These are phyloP conservation scores for Paraescarpia echinospica DNA, from an alignment of 1,140 invertebrate genomes.

Conservation along the genomic window DNA sequence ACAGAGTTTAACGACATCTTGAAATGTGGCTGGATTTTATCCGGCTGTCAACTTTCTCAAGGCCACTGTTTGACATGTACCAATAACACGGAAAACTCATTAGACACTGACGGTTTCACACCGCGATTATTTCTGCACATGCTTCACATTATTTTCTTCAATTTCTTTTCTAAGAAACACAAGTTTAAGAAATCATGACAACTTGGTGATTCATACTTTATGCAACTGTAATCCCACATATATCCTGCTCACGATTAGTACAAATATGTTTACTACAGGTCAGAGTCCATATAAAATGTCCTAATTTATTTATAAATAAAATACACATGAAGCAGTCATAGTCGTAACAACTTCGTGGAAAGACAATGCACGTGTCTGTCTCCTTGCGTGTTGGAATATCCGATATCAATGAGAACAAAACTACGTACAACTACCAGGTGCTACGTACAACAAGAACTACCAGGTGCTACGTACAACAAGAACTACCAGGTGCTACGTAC, in stretches of 20 bases:
- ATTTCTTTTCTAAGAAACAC: background rate
- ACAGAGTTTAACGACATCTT: background rate
- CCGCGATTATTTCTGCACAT: background rate
- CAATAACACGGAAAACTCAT: background rate
- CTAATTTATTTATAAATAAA: too few species aligned
- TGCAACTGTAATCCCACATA: background rate
- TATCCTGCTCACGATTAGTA: background rate
- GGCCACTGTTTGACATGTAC: background rate
- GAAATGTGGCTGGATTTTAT: background rate
- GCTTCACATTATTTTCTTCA: background rate
- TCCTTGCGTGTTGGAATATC: too few species aligned
- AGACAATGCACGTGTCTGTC: too few species aligned
- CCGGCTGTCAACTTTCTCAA: background rate
- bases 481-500: too few species aligned
- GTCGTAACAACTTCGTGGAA: too few species aligned
- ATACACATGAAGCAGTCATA: too few species aligned
- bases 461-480: too few species aligned
- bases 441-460: too few species aligned
- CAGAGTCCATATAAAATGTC: background rate
- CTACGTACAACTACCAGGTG: too few species aligned
- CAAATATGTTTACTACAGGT: background rate
- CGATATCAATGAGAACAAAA: too few species aligned
- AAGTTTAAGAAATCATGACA: background rate
- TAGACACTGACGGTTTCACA: background rate
- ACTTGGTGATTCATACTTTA: background rate